Conservation (phyloP, 1,140 invertebrate species). For the Apis florea region DNA sequence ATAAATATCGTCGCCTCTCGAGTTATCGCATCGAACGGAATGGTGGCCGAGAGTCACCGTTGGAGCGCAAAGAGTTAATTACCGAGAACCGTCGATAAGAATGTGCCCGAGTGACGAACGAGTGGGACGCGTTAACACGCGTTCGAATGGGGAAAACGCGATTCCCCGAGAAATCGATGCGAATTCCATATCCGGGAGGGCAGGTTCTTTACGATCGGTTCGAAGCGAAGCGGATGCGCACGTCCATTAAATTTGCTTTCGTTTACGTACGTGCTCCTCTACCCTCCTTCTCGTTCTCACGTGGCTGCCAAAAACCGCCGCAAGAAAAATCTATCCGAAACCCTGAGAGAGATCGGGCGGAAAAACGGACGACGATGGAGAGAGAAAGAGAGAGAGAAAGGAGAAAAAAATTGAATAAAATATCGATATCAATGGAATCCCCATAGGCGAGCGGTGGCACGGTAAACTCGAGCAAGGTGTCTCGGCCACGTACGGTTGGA, state of each 20-base stretch:
- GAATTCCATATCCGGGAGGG: not conserved
- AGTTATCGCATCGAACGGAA: no score
- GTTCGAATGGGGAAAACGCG: not conserved
- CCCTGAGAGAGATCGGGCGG: not conserved
- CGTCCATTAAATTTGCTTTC: slow-evolving; percentile 1
- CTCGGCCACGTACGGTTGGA: slow-evolving; percentile 47
- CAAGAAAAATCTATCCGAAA: slow-evolving; percentile 1
- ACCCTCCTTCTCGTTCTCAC: not conserved
- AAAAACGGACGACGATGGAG: not conserved
- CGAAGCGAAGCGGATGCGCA: not conserved
- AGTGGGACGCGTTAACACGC: not conserved
- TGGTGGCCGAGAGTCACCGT: no score
- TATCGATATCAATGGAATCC: slow-evolving; percentile 6
- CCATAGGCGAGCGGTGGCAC: not conserved
- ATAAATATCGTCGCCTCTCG: no score
- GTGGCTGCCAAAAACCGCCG: not conserved
- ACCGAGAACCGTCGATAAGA: slow-evolving; percentile 19
- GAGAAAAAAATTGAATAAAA: slow-evolving; percentile 1
- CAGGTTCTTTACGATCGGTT: not conserved
- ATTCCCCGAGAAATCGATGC: slow-evolving; percentile 22
- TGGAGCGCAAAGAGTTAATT: no score
- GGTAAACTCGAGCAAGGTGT: slow-evolving; percentile 16
- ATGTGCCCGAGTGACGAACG: not conserved
- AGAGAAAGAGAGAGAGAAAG: not conserved
- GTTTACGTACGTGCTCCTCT: not conserved